Conservation (phyloP, 2,797 vertebrate genomes). For the Malacoraja senta region DNA sequence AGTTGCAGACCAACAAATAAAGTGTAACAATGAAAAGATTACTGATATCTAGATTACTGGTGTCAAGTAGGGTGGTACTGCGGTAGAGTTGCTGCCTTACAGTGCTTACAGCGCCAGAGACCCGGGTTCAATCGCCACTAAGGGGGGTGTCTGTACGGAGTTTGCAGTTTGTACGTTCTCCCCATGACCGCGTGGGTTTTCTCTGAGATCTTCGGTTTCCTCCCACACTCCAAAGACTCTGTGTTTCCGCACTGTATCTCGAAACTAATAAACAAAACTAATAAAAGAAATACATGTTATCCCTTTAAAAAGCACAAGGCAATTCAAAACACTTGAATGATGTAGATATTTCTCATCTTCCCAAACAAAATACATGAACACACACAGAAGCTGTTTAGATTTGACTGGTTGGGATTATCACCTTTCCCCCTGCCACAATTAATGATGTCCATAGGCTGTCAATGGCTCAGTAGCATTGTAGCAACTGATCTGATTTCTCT, state of each 20-base stretch:
- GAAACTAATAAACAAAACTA: too few relatives aligned
- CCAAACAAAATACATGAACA: background rate
- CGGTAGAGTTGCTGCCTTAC: too few relatives aligned
- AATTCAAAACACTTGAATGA: background rate
- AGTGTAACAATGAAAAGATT: background rate
- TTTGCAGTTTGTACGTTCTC: too few relatives aligned
- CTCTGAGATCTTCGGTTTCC: too few relatives aligned
- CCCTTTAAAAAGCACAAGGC: background rate
- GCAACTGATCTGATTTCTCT: background rate
- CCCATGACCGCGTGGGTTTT: too few relatives aligned
- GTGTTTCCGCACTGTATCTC: too few relatives aligned
- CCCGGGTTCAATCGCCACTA: too few relatives aligned
- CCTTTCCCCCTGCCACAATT: background rate
- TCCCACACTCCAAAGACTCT: too few relatives aligned
- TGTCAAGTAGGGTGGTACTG: background rate
- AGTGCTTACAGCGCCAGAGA: too few relatives aligned
- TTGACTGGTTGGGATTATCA: background rate
- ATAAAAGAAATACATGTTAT: background rate
- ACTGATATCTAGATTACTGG: too few relatives aligned
- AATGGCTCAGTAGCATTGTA: background rate
- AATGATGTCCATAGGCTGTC: background rate
- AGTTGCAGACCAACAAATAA: background rate
- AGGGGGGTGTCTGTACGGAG: too few relatives aligned
- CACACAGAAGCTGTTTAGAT: background rate
- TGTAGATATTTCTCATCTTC: background rate